These are phyloP conservation scores for Seriola rivoliana DNA, from an alignment of 2,113 vertebrate genomes.

Conservation along the genomic window DNA sequence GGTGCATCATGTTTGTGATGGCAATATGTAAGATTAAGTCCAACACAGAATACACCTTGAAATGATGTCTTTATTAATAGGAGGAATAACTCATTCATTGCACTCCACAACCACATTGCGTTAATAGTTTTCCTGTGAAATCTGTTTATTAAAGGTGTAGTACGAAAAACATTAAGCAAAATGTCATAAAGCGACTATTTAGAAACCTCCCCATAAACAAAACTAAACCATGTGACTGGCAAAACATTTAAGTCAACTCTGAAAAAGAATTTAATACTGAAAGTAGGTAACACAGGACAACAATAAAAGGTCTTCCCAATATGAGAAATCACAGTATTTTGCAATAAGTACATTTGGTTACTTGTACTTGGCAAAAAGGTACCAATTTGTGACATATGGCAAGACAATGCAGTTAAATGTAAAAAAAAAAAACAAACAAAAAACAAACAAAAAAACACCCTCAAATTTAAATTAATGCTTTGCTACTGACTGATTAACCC, in stretches of 20 bases:
- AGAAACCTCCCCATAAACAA: constrained; percentile 74
- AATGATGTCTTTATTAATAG: constrained; percentile 75
- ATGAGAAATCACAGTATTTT: constrained; percentile 87
- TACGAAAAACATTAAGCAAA: constrained; percentile 83
- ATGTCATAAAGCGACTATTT: constrained; percentile 75
- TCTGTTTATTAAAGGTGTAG: constrained; percentile 81
- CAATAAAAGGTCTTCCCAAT: constrained; percentile 86
- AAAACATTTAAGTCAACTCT: constrained; percentile 71
- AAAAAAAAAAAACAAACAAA: constrained; percentile 55
- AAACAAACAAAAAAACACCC: constrained; percentile 12
- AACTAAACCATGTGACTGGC: constrained; percentile 72
- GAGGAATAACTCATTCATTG: constrained; percentile 72
- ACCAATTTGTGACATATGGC: constrained; percentile 85
- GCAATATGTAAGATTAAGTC: background rate
- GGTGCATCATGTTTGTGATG: background rate
- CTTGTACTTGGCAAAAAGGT: constrained; percentile 84
- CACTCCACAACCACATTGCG: constrained; percentile 74
- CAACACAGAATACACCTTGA: constrained; percentile 55
- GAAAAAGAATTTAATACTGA: constrained; percentile 86
- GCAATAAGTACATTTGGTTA: constrained; percentile 81
- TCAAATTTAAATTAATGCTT: constrained; percentile 82
- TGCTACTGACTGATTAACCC: constrained; percentile 76
- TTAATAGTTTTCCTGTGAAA: constrained; percentile 74
- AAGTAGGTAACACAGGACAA: constrained; percentile 80
- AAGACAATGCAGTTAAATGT: constrained; percentile 77